Conservation (phyloP, 2,113 vertebrate species). For the Talpa occidentalis region DNA sequence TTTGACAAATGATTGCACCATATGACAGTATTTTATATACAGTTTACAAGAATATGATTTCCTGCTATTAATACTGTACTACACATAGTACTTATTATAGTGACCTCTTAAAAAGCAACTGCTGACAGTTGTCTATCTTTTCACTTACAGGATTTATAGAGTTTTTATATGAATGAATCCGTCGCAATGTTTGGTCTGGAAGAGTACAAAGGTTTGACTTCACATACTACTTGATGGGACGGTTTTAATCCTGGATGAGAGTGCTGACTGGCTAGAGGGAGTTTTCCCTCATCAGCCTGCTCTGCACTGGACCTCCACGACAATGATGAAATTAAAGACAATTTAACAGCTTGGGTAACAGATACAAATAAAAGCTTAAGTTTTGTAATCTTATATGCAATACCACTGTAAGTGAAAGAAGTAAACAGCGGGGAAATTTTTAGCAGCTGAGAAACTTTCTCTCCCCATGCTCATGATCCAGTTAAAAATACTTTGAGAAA, state of each 20-base stretch:
- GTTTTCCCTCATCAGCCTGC: constrained; percentile 65
- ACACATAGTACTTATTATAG: constrained; percentile 83
- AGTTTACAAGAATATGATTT: constrained; percentile 87
- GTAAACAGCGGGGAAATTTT: constrained; percentile 69
- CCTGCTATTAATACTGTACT: constrained; percentile 89
- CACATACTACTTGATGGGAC: constrained; percentile 57
- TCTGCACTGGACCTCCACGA: constrained; percentile 42
- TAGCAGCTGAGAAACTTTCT: constrained; percentile 83
- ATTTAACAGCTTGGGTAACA: constrained; percentile 62
- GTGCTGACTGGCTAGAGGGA: constrained; percentile 56
- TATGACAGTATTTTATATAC: constrained; percentile 90
- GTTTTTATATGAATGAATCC: constrained; percentile 60
- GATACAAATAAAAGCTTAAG: constrained; percentile 79
- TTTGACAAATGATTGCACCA: constrained; percentile 89
- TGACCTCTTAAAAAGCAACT: constrained; percentile 86
- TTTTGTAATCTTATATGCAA: constrained; percentile 53
- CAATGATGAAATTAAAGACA: constrained; percentile 55
- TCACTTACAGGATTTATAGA: constrained; percentile 74
- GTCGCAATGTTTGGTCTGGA: constrained; percentile 78
- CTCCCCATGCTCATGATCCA: constrained; percentile 77
- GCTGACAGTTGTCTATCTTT: constrained; percentile 82
- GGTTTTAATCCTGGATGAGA: constrained; percentile 65
- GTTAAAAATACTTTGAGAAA: constrained; percentile 78
- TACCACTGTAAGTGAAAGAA: constrained; percentile 79
- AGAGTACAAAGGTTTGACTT: constrained; percentile 76